Evolutionary conservation across 1,140 invertebrate species (phyloP), one percentile per base, ranked within the genome.

Genomic region (Coptotermes formosanus): DNA sequence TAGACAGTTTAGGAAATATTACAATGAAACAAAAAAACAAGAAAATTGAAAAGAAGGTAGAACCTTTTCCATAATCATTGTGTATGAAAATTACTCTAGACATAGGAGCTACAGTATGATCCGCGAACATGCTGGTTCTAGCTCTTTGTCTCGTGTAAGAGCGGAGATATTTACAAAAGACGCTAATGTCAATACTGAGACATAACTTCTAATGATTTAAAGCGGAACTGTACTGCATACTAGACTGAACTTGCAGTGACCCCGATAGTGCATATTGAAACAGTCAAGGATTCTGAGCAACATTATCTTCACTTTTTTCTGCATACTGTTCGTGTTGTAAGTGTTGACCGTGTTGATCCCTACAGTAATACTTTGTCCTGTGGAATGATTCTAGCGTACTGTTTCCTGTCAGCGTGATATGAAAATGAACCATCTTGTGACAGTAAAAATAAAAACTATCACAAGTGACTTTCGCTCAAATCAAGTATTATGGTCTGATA

Each of bases 1-100:
- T 75, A 75, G 64, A 75, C 64, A 75, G 64, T 75, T 75, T 75
- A 75, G 64, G 64, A 75, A 30, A 75, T 75, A 75, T 75, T 75
- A 75, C n/a, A 75, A 75, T 75, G n/a, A 75, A 75, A 64, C 9
- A 64, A 9, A 64, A 64, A 14, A 25, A 75, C 3, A 75, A 75
- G n/a, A 30, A 75, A 75, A 75, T 75, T 75, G 64, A 75, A 75
- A 75, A 64, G 16, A n/a, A 75, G 64, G n/a, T 30, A 11, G 64
- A 75, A 30, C 64, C 9, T 75, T 30, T 30, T 75, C 16, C 64
- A 30, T 75, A 30, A 75, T 75, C 7, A 75, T 75, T 75, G n/a
- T 75, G 14, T 75, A 75, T 75, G 64, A 30, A 75, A 75, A 75
- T 75, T 1, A 75, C n/a, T 75, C 52, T 8, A 75, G 64, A 75